Base-by-base conservation (phyloP, 2,888 invertebrate genomes). In the Aethes cnicana region DNA sequence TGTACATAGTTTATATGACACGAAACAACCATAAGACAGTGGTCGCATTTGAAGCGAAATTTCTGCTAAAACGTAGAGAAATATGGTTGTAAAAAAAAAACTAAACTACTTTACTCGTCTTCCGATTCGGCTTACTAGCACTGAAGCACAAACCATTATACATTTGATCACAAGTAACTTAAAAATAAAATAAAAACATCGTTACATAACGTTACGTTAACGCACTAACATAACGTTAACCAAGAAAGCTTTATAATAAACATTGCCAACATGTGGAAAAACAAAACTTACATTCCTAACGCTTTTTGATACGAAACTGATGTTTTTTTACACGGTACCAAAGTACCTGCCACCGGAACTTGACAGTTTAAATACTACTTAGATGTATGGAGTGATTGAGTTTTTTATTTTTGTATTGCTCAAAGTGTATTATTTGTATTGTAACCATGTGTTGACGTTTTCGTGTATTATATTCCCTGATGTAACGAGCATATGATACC, bases 331-430 rank as follows among this genome's bases (percentile, higher is more conserved):
- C 53, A 52, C 33, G 68, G 72, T 69, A 69, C 69, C 66, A 62
- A 65, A 66, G 72, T 73, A 61, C 66, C 68, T 41, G 44, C 56
- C 54, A 59, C 62, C 52, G 59, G 42, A 41, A 33, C 11, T 39
- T 39, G 33, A 30, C 47, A 28, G 12, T 37, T 44, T 28, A 58
- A 62, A 55, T 69, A 80, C 75, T n/a, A 60, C 64, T 72, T 77
- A 79, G 72, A 67, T 57, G 66, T 66, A 67, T 78, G 75, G 77
- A 81, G 85, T 82, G 83, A 81, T 83, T 85, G 74, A 74, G 74
- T 85, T 85, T 81, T 83, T 85, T 86, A 81, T 84, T 85, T 88
- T 88, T 86, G 78, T 86, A 86, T 88, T 87, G 86, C 86, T 87
- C 86, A 88, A 88, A 78, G 69, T 79, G 77, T 85, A 80, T 72